A percentile compares a stretch with the other conserved stretches of the same genome.
phyloP scores from a whole-genome alignment of 1,140 invertebrate species.

The Wasmannia auropunctata region DNA sequence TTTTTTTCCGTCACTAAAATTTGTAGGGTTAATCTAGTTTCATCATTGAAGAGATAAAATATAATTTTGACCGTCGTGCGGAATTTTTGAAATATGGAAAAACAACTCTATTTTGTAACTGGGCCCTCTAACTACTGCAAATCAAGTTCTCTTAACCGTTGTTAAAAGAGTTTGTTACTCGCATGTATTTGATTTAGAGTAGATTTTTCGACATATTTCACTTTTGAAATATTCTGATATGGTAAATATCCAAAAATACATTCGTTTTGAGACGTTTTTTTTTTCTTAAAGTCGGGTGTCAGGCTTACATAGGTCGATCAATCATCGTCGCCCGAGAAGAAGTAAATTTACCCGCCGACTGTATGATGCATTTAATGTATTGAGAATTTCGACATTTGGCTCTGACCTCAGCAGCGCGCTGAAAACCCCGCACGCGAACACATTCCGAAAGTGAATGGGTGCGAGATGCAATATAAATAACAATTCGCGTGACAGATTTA shows the following conservation, averaged over 20 bases:
- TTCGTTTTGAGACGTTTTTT: not conserved
- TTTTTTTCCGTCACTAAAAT: no score
- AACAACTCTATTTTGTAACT: no score
- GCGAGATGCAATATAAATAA: constrained; percentile 32
- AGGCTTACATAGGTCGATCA: no score
- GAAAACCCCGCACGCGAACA: not conserved
- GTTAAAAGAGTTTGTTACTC: no score
- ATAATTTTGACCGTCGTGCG: no score
- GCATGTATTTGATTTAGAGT: not conserved
- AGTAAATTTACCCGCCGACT: not conserved
- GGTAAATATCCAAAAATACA: not conserved
- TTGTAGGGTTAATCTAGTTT: no score
- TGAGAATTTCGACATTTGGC: constrained; percentile 19
- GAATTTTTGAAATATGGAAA: no score
- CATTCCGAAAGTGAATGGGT: not conserved
- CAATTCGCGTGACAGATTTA: constrained; percentile 62
- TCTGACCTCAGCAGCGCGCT: constrained; percentile 9
- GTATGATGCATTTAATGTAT: constrained; percentile 39
- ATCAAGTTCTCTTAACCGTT: no score
- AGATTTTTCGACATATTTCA: not conserved
- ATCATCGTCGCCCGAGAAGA: constrained; percentile 17
- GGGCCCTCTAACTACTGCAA: no score
- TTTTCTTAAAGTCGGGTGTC: no score
- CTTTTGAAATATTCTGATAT: not conserved
- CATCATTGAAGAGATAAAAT: no score